phyloP scores from a whole-genome alignment of 2,797 vertebrate species.

The Carapus acus region DNA sequence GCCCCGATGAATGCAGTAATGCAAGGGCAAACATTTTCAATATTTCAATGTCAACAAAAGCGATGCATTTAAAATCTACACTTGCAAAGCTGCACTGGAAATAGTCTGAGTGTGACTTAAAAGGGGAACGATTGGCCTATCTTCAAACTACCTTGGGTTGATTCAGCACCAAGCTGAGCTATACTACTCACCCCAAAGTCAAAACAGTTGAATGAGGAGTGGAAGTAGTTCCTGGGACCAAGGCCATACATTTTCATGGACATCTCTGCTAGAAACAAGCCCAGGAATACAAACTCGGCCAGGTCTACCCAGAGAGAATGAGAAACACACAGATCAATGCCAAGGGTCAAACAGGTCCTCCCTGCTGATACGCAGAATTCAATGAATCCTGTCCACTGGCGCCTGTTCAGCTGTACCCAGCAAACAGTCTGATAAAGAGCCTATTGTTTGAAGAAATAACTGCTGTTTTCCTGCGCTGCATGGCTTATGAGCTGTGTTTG shows the following conservation, averaged over 20 bases:
- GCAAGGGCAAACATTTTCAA: background rate
- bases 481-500: constrained; percentile 14
- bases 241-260: constrained; percentile 95
- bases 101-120: constrained; percentile 1
- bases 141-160: background rate
- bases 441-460: constrained; percentile 23
- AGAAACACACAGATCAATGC: constrained; percentile 33
- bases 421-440: constrained; percentile 16
- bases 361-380: constrained; percentile 15
- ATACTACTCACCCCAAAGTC: constrained; percentile 88
- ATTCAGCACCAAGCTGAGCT: background rate
- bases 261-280: constrained; percentile 95
- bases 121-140: background rate
- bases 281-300: constrained; percentile 96
- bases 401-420: constrained; percentile 19
- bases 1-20: constrained; percentile 1
- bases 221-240: constrained; percentile 92
- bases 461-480: constrained; percentile 3
- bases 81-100: background rate
- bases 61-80: too few relatives aligned
- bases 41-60: too few relatives aligned
- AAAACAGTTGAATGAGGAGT: constrained; percentile 97
- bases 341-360: constrained; percentile 9
- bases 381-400: constrained; percentile 6
- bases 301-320: constrained; percentile 73